These are phyloP conservation scores for Recurvirostra avosetta DNA, from an alignment of 2,113 vertebrate genomes.

Conservation along the genomic window DNA sequence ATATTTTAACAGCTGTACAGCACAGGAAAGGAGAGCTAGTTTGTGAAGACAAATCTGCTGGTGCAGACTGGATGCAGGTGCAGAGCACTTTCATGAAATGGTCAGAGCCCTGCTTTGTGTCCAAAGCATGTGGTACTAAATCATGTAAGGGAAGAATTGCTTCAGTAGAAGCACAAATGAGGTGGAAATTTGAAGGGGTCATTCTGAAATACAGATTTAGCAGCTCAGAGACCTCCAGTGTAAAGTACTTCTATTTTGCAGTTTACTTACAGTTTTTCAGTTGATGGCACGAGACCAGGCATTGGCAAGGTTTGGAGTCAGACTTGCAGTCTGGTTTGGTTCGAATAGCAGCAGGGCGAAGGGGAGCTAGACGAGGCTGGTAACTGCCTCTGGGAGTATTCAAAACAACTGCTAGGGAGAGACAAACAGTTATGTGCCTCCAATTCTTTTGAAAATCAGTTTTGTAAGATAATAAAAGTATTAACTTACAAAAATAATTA, in stretches of 20 bases:
- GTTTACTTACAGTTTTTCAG: neutral
- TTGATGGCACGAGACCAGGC: neutral
- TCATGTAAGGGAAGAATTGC: neutral
- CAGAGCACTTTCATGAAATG: neutral
- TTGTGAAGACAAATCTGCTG: neutral
- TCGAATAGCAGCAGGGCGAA: fast-evolving
- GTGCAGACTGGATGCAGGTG: too few relatives aligned
- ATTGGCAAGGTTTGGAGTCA: neutral
- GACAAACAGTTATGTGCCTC: neutral
- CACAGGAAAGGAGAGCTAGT: neutral
- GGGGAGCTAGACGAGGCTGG: too few relatives aligned
- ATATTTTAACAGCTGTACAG: neutral
- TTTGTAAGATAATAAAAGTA: neutral
- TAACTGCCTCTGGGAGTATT: fast-evolving
- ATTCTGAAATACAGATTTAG: neutral
- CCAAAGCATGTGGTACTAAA: neutral
- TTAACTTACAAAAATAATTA: neutral
- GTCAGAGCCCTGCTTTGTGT: neutral
- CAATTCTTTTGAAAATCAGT: neutral
- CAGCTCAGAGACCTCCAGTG: neutral
- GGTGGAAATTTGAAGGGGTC: neutral
- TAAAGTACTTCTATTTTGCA: neutral
- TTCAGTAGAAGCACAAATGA: neutral
- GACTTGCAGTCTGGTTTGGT: neutral
- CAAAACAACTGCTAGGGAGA: neutral